A percentile compares a stretch with the other conserved stretches of the same genome.
Conservation (phyloP, 2,113 vertebrate species). For the Nothocercus julius region DNA sequence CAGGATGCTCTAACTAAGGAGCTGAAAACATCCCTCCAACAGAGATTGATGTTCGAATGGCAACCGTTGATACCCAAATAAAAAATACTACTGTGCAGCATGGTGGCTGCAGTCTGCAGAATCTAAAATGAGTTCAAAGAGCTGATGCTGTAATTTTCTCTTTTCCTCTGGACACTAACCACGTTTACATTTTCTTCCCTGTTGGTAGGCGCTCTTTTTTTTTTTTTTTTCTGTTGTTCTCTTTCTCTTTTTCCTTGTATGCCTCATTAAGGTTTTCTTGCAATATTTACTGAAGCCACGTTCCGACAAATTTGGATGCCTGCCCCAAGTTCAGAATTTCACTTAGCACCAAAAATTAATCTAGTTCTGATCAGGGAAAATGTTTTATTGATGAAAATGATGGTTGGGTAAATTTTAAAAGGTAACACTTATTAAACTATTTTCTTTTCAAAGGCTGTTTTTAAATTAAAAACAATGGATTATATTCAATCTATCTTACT, state of each 20-base stretch:
- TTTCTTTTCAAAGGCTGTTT: neutral
- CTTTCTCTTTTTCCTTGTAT: constrained; percentile 4
- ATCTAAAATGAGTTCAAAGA: neutral
- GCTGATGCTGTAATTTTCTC: neutral
- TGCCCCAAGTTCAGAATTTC: constrained; percentile 11
- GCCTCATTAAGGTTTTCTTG: neutral
- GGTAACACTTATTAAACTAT: neutral
- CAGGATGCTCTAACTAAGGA: neutral
- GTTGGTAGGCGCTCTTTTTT: neutral
- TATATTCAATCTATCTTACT: constrained; percentile 6
- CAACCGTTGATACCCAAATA: neutral
- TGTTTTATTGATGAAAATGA: neutral
- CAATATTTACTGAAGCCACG: neutral
- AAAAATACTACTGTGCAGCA: neutral
- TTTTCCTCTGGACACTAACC: neutral
- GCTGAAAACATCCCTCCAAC: neutral
- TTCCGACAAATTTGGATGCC: neutral
- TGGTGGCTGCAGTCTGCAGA: neutral
- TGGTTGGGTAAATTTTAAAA: neutral
- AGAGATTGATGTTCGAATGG: neutral
- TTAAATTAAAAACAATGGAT: constrained; percentile 19
- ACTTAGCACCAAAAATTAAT: constrained; percentile 18
- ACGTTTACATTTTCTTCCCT: neutral
- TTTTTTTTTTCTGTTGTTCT: neutral
- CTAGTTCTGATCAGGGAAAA: neutral